A percentile compares a stretch with the other conserved stretches of the same genome.
Evolutionary conservation across 2,797 vertebrate genomes (phyloP).

Genomic region (Myotis findleyi): DNA sequence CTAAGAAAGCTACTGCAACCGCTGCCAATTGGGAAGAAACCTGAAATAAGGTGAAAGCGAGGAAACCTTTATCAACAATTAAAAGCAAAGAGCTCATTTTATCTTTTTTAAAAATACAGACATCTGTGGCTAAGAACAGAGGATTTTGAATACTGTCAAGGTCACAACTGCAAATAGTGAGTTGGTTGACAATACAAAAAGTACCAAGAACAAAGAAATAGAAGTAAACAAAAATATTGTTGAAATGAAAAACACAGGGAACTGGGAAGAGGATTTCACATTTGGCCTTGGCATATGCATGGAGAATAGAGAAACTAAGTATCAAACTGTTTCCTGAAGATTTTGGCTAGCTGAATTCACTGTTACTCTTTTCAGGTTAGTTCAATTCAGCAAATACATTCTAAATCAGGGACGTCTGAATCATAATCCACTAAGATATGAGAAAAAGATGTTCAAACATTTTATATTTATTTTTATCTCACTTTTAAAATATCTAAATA

Average conservation of each 20-base stretch:
- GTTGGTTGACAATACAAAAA: conserved; percentile 13
- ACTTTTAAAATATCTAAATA: neutral
- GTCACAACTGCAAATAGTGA: conserved; percentile 53
- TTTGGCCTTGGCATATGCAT: neutral
- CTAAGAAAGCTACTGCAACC: neutral
- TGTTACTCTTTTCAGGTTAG: neutral
- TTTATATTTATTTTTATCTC: neutral
- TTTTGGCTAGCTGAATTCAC: neutral
- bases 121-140: conserved; percentile 54
- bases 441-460: neutral
- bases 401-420: neutral
- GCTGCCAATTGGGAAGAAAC: conserved; percentile 78
- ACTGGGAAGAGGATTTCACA: neutral
- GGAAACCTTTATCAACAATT: conserved; percentile 78
- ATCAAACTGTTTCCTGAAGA: neutral
- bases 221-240: conserved; percentile 61
- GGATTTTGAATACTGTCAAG: conserved; percentile 30
- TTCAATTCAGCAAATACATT: conserved; percentile 6
- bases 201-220: conserved; percentile 55
- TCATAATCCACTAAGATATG: neutral
- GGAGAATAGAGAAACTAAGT: neutral
- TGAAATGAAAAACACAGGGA: conserved; percentile 37
- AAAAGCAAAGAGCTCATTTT: conserved; percentile 66
- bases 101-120: conserved; percentile 31
- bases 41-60: conserved; percentile 66